Percentiles rank a stretch among this genome's conserved stretches.
Conservation (phyloP, 2,888 invertebrate genomes). For the Eupithecia vulgata region DNA sequence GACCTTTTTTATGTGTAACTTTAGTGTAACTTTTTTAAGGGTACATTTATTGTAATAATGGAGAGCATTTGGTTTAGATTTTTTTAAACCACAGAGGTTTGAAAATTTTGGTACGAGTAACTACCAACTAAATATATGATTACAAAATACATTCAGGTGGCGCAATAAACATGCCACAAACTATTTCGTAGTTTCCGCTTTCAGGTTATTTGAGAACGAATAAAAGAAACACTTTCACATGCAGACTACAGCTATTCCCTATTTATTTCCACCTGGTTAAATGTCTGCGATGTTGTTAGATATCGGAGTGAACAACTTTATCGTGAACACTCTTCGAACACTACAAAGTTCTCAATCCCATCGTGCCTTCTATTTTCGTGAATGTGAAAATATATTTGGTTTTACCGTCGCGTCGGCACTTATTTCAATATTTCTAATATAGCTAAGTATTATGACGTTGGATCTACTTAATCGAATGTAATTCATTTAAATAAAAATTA, state of each 20-base stretch:
- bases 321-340: constrained; percentile 31
- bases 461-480: too few species aligned
- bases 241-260: constrained; percentile 23
- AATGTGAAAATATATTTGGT: constrained; percentile 4
- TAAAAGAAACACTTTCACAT: constrained; percentile 25
- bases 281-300: constrained; percentile 25
- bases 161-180: constrained; percentile 21
- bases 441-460: too few species aligned
- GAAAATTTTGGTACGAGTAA: not conserved
- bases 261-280: constrained; percentile 30
- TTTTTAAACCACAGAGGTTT: not conserved
- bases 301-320: constrained; percentile 30
- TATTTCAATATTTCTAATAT: not conserved
- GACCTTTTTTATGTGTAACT: too few species aligned
- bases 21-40: too few species aligned
- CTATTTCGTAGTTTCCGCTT: constrained; percentile 19
- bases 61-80: too few species aligned
- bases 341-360: constrained; percentile 27
- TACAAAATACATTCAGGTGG: not conserved
- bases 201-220: constrained; percentile 18
- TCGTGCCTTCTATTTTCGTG: constrained; percentile 21
- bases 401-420: not conserved
- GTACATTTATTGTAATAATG: too few species aligned
- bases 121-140: not conserved
- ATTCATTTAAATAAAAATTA: too few species aligned